Conservation (phyloP, 1,140 invertebrate species). For the Brachionus paranguensis region DNA sequence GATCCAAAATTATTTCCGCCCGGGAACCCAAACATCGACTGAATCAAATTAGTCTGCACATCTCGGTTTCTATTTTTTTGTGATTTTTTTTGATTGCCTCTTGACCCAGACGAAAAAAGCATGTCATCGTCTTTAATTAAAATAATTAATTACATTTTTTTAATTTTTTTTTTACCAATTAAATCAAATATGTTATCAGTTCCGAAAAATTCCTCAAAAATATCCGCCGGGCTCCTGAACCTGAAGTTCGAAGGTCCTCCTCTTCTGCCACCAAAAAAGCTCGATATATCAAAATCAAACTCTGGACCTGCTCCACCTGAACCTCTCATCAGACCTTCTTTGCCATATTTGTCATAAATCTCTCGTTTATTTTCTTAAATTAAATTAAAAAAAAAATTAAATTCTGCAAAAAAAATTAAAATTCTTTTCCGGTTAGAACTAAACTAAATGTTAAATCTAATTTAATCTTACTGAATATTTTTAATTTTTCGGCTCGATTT, state of each 20-base stretch:
- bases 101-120: not conserved
- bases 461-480: constrained; percentile 13
- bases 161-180: not conserved
- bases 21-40: constrained; percentile 13
- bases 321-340: constrained; percentile 79
- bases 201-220: constrained; percentile 16
- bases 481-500: not conserved
- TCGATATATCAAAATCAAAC: not conserved
- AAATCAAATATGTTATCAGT: constrained; percentile 15
- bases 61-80: not conserved
- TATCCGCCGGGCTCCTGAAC: constrained; percentile 2
- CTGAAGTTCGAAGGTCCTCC: not conserved
- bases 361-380: constrained; percentile 74
- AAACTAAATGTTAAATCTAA: not conserved
- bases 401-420: not conserved
- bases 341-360: constrained; percentile 89
- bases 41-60: not conserved
- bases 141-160: not conserved
- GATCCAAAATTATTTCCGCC: not conserved
- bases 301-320: constrained; percentile 44
- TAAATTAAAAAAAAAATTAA: not conserved
- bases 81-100: not conserved
- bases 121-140: not conserved
- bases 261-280: not conserved
- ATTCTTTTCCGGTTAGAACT: not conserved